Evolutionary conservation across 2,888 invertebrate species (phyloP), one percentile per base, ranked within the genome.

Genomic region (Augiades crinisus): DNA sequence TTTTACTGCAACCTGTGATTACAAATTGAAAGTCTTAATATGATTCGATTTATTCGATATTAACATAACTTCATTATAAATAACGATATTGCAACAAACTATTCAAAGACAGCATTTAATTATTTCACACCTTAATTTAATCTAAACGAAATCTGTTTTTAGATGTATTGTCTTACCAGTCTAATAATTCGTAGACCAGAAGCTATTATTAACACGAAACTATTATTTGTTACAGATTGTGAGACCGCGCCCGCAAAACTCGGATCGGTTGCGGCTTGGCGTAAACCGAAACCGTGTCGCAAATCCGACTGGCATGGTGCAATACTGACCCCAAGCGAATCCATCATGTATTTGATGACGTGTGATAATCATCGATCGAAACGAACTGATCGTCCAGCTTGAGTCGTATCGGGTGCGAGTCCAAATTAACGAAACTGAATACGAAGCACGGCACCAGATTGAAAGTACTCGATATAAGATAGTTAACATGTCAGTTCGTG

Each of bases 201-300:
- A 47, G 54, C 70, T 73, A 74, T 75, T 69, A 75, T 68, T 78
- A 76, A 81, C 71, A 66, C 64, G 64, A 70, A 70, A 70, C 71
- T 66, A 64, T 78, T 76, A 65, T 67, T 83, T 79, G 84, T 86
- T 85, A 63, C 86, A 82, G 83, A 47, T 47, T 47, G 47, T 47
- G 47, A 47, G 47, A 47, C 47, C 47, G 47, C 40, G 33, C 47
- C 47, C 47, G 47, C 47, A 47, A 47, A 40, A 40, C 47, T 46
- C 46, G 37, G 13, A 31, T 21, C 31, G 3, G 30, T 27, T 40
- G 47, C 38, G 47, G 47, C 47, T 24, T 14, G 21, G n/a, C 14
- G 38, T 46, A 46, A 47, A 40, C 5, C 47, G 47, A 47, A 33
- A 40, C 31, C 19, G 47, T 47, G 47, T 47, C 38, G 37, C 47